Conservation (phyloP, 2,797 vertebrate genomes). For the Sebastes hubbsi region DNA sequence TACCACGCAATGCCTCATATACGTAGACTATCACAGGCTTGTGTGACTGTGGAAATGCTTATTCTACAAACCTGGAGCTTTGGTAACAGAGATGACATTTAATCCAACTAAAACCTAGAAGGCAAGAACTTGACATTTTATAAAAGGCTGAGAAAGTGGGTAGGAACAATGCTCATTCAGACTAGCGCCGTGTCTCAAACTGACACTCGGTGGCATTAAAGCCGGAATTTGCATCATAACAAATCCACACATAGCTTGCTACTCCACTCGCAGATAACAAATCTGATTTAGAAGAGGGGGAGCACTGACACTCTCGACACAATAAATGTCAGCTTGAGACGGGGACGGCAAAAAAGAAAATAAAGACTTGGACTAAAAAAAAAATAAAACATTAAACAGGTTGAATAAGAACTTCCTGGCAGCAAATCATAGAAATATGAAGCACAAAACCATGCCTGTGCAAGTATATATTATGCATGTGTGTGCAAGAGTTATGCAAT, state of each 20-base stretch:
- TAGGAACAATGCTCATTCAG: conserved; percentile 28
- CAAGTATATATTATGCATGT: not conserved
- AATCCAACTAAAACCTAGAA: conserved; percentile 33
- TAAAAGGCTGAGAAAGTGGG: conserved; percentile 20
- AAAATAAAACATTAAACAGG: not conserved
- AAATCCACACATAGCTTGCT: conserved; percentile 3
- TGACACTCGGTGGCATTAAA: conserved; percentile 34
- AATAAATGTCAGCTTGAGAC: conserved; percentile 18
- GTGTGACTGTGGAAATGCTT: not conserved
- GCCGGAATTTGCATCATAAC: conserved; percentile 27
- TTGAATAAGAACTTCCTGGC: not conserved
- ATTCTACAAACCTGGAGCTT: not conserved
- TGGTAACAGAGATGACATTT: conserved; percentile 32
- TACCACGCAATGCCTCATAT: not conserved
- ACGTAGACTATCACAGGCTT: not conserved
- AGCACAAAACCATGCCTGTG: not conserved
- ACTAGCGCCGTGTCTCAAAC: conserved; percentile 27
- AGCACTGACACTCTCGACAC: not conserved
- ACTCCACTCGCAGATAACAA: not conserved
- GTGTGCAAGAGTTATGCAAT: not conserved
- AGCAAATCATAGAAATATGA: not conserved
- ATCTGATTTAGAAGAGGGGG: conserved; percentile 25
- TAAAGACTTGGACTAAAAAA: not conserved
- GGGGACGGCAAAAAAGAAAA: not conserved
- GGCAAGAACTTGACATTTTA: conserved; percentile 50